A percentile compares a stretch with the other conserved stretches of the same genome.
These are phyloP conservation scores for Epinotia brunnichana DNA, from an alignment of 2,888 invertebrate species.

Conservation along the genomic window DNA sequence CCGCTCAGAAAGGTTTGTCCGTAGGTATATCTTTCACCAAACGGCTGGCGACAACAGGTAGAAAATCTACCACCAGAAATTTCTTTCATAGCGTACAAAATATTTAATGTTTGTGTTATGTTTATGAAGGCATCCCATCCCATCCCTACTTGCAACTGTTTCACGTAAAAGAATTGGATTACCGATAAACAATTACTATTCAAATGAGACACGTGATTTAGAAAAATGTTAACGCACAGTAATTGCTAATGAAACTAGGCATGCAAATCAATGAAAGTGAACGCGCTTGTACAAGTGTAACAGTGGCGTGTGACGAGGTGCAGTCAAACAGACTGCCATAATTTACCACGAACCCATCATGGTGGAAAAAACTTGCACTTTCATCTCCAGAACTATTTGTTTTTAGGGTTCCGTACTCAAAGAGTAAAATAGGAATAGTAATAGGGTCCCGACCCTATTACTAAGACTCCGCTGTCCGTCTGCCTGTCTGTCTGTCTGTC, in stretches of 20 bases:
- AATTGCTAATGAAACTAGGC: slow-evolving; percentile 46
- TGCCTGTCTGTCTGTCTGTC: too few species aligned
- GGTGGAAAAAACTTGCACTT: slow-evolving; percentile 7
- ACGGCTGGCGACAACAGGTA: too few species aligned
- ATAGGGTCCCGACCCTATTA: too few species aligned
- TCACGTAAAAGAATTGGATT: background rate
- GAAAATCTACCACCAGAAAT: too few species aligned
- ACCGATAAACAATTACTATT: slow-evolving; percentile 19
- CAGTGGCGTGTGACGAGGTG: slow-evolving; percentile 21
- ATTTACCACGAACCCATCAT: slow-evolving; percentile 8
- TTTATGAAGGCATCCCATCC: too few species aligned
- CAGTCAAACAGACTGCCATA: slow-evolving; percentile 18
- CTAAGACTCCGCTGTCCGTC: too few species aligned
- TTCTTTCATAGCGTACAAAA: too few species aligned
- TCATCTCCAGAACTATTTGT: slow-evolving; percentile 2
- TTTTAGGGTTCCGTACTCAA: too few species aligned
- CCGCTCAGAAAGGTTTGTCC: too few species aligned
- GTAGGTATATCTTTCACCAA: too few species aligned
- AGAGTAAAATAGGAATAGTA: too few species aligned
- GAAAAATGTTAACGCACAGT: slow-evolving; percentile 24
- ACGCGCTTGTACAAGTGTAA: slow-evolving; percentile 43
- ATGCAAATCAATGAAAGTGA: slow-evolving; percentile 56
- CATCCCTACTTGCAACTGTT: background rate
- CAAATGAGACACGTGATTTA: slow-evolving; percentile 24
- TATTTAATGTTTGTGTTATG: too few species aligned